Evolutionary conservation across 2,888 invertebrate species (phyloP).

Genomic region (Epinotia ramella): DNA sequence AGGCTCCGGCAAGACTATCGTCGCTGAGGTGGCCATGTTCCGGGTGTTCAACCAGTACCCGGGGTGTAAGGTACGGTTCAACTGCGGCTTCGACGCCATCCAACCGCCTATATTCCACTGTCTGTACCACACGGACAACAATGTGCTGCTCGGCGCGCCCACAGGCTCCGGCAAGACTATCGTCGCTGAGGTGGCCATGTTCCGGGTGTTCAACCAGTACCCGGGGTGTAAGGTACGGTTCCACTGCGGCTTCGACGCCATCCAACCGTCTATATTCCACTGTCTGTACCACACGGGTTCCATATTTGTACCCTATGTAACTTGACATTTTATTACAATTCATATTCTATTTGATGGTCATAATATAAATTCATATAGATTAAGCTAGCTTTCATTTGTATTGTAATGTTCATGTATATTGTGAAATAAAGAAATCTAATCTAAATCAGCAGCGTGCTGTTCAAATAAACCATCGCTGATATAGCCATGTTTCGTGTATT

Average conservation of each 20-base stretch:
- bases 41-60: neutral
- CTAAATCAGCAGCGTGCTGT: no score
- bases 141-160: slow-evolving; percentile 73
- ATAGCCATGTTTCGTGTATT: slow-evolving; percentile 98
- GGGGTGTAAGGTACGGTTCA: slow-evolving; percentile 64
- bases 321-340: no score
- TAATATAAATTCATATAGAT: no score
- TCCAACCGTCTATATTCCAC: slow-evolving; percentile 99
- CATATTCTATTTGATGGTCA: no score
- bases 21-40: no score
- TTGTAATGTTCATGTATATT: no score
- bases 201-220: neutral
- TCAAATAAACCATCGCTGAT: slow-evolving; percentile 92
- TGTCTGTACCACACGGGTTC: slow-evolving; percentile 96
- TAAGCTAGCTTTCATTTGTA: no score
- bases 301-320: no score
- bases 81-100: slow-evolving; percentile 94
- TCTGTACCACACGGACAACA: slow-evolving; percentile 98
- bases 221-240: slow-evolving; percentile 64
- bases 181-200: no score
- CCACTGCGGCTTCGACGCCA: slow-evolving; percentile 92
- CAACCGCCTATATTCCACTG: slow-evolving; percentile 99
- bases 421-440: no score
- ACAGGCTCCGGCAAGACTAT: slow-evolving; percentile 57
- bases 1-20: slow-evolving; percentile 57